Evolutionary conservation across 1,140 invertebrate species (phyloP).

Genomic region (Drosophila gunungcola): DNA sequence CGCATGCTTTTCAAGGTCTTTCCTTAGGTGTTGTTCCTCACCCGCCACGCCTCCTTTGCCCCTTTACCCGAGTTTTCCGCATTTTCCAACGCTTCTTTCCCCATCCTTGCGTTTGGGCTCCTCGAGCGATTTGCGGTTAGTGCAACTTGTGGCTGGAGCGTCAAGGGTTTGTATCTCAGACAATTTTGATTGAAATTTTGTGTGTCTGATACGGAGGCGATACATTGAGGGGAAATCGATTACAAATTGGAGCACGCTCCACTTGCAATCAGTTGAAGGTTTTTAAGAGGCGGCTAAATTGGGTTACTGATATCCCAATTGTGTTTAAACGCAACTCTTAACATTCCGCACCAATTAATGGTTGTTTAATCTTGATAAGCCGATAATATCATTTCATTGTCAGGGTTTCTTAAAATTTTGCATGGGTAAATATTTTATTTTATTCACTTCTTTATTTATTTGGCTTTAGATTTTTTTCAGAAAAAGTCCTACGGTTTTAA

Average conservation of each 20-base stretch:
- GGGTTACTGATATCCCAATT: constrained; percentile 38
- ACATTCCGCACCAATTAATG: constrained; percentile 1
- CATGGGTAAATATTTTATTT: no score
- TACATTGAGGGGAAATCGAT: constrained; percentile 39
- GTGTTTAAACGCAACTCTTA: background rate
- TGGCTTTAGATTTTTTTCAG: no score
- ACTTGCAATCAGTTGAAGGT: constrained; percentile 26
- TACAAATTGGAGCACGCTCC: constrained; percentile 50
- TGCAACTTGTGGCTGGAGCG: constrained; percentile 47
- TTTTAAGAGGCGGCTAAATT: constrained; percentile 30
- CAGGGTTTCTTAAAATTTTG: no score
- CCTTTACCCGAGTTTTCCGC: background rate
- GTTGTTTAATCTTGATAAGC: background rate
- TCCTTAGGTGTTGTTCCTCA: constrained; percentile 21
- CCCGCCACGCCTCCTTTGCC: background rate
- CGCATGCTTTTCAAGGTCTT: constrained; percentile 78
- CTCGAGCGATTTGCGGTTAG: constrained; percentile 31
- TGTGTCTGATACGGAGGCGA: constrained; percentile 32
- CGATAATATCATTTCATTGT: no score
- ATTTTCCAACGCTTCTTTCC: constrained; percentile 19
- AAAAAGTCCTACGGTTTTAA: no score
- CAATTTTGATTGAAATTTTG: constrained; percentile 55
- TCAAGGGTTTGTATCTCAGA: constrained; percentile 13
- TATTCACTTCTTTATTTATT: no score
- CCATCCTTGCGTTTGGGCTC: constrained; percentile 8